phyloP scores from a whole-genome alignment of 2,888 invertebrate genomes.

The Trachelus tabidus region DNA sequence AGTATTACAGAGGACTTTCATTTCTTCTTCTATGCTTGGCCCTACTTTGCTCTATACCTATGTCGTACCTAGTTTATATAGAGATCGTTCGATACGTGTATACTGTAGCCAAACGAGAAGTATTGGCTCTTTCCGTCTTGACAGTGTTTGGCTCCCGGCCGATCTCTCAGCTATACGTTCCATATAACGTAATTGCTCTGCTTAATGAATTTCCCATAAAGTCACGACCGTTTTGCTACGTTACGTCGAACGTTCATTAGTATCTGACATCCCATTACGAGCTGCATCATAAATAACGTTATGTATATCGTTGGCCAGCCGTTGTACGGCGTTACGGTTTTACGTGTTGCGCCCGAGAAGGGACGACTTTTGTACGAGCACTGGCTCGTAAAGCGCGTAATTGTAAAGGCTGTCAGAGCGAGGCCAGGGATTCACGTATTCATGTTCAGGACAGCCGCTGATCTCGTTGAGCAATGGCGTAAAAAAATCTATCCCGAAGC shows the following conservation, averaged over 20 bases:
- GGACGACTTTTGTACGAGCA: conserved; percentile 29
- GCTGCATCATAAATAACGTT: conserved; percentile 56
- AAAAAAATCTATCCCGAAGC: background rate
- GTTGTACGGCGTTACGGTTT: conserved; percentile 39
- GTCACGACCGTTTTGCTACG: conserved; percentile 15
- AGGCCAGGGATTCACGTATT: conserved; percentile 8
- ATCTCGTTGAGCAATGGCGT: background rate
- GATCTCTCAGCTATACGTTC: background rate
- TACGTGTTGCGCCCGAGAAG: conserved; percentile 37
- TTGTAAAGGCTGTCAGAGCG: conserved; percentile 39
- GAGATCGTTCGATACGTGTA: background rate
- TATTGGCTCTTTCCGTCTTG: background rate
- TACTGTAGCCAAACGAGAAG: background rate
- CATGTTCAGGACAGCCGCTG: background rate
- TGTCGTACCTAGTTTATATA: background rate
- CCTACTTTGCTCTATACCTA: background rate
- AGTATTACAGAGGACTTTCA: background rate
- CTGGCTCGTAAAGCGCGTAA: conserved; percentile 49
- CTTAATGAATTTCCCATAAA: conserved; percentile 22
- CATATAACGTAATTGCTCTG: background rate
- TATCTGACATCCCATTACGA: conserved; percentile 59
- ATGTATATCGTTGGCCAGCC: conserved; percentile 6
- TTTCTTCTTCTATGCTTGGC: background rate
- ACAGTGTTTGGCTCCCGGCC: background rate
- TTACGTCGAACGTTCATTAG: conserved; percentile 57